A percentile compares a stretch with the other conserved stretches of the same genome.
These are phyloP conservation scores for Callimico goeldii DNA, from an alignment of 2,797 vertebrate genomes.

Conservation along the genomic window DNA sequence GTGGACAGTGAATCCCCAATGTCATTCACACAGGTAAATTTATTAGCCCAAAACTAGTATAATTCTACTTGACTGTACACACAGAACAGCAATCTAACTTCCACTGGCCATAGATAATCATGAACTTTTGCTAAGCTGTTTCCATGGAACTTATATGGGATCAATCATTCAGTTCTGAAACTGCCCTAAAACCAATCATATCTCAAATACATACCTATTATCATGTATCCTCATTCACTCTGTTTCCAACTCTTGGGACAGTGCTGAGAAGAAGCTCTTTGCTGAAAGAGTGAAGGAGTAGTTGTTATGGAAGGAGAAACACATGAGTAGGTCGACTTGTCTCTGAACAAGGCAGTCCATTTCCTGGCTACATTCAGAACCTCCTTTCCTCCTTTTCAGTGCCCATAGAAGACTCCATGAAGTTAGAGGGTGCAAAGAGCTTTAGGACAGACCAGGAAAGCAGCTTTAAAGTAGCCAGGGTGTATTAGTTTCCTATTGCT, in stretches of 20 bases:
- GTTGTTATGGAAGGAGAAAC: not conserved
- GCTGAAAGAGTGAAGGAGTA: not conserved
- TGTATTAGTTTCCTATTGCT: not conserved
- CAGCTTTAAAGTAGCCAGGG: not conserved
- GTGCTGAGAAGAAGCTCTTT: not conserved
- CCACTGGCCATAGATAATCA: not conserved
- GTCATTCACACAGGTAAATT: not conserved
- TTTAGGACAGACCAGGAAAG: not conserved
- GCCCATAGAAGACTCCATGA: not conserved
- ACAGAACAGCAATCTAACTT: constrained; percentile 10
- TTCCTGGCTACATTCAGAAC: not conserved
- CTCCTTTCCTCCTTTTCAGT: not conserved
- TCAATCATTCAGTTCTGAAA: not conserved
- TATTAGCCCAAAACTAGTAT: not conserved
- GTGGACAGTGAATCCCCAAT: not conserved
- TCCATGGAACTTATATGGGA: not conserved
- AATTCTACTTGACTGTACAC: not conserved
- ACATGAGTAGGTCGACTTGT: not conserved
- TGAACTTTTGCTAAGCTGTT: not conserved
- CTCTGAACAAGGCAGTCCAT: not conserved
- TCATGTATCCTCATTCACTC: not conserved
- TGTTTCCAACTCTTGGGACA: not conserved
- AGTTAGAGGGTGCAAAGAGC: not conserved
- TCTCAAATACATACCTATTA: not conserved
- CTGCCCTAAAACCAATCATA: not conserved